These are phyloP conservation scores for Dromococcyx pavoninus DNA, from an alignment of 2,797 vertebrate genomes.

Conservation along the genomic window DNA sequence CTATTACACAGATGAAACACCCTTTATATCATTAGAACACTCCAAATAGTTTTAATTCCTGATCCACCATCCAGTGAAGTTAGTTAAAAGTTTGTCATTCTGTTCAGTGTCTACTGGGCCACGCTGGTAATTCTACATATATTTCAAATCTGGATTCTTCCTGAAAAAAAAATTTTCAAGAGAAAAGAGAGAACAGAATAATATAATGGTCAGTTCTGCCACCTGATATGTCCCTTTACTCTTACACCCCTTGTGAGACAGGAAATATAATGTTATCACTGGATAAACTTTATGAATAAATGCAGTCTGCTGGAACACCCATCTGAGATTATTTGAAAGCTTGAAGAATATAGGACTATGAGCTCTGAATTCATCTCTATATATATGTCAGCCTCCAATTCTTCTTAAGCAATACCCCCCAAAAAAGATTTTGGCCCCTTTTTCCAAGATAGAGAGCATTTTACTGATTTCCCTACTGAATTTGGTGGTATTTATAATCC, in stretches of 20 bases:
- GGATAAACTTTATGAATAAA: neutral
- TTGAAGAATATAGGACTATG: neutral
- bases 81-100: neutral
- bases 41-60: neutral
- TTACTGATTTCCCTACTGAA: neutral
- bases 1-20: neutral
- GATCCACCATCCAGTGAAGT: neutral
- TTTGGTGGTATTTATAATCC: neutral
- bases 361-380: neutral
- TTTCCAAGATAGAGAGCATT: neutral
- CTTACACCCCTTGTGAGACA: accelerated
- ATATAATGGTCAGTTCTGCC: neutral
- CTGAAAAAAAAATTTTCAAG: neutral
- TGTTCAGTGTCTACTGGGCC: neutral
- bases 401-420: neutral
- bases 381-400: neutral
- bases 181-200: neutral
- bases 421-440: accelerated
- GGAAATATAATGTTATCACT: neutral
- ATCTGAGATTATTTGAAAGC: neutral
- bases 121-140: neutral
- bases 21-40: neutral
- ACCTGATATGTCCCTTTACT: neutral
- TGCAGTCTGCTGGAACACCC: neutral
- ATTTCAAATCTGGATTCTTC: neutral